phyloP scores from a whole-genome alignment of 2,888 invertebrate species.

The Rotaria magnacalcarata region DNA sequence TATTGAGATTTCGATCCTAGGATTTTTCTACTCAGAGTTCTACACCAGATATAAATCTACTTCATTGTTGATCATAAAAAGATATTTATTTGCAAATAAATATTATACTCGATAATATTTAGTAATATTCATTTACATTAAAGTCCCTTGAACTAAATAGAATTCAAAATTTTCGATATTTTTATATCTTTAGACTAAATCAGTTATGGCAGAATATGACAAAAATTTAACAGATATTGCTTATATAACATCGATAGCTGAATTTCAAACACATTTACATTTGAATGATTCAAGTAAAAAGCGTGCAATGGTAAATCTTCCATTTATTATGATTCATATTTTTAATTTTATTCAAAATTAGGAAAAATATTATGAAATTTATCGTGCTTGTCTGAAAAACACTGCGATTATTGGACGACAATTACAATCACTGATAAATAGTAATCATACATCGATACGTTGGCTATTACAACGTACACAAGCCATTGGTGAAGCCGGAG shows the following conservation, averaged over 20 bases:
- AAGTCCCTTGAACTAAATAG: too few relatives aligned
- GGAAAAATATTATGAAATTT: slow-evolving; percentile 1
- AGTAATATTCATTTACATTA: too few relatives aligned
- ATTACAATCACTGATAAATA: neutral
- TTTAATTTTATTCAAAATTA: neutral
- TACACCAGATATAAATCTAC: too few relatives aligned
- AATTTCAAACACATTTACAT: slow-evolving; percentile 15
- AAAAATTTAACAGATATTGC: neutral
- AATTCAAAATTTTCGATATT: too few relatives aligned
- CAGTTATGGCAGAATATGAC: neutral
- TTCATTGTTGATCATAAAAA: too few relatives aligned
- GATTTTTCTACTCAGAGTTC: too few relatives aligned
- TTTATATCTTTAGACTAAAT: neutral
- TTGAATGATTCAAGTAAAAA: neutral
- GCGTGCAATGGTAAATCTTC: neutral
- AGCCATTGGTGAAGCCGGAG: slow-evolving; percentile 12
- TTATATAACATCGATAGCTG: slow-evolving; percentile 9
- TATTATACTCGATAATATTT: too few relatives aligned
- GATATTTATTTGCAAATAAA: too few relatives aligned
- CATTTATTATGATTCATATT: neutral
- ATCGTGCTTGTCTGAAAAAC: slow-evolving; percentile 1
- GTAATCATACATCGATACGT: neutral
- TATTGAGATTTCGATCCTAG: too few relatives aligned
- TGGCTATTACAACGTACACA: slow-evolving; percentile 28
- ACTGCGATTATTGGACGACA: neutral